Base-by-base conservation (phyloP, 2,888 invertebrate species). In the Stenolophus ochropezus region DNA sequence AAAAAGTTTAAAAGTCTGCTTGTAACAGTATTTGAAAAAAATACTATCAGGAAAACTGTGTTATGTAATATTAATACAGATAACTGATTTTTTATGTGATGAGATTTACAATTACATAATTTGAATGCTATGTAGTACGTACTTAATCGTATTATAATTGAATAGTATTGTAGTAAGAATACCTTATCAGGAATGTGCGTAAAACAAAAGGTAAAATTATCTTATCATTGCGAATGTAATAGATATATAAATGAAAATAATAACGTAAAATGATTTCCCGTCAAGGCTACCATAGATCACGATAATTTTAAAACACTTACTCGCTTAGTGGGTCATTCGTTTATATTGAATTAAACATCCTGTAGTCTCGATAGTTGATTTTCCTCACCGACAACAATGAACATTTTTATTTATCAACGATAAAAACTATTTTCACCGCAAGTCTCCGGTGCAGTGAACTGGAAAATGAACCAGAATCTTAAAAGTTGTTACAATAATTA, bases 351-450 rank as follows among this genome's bases (percentile, higher is more conserved):
- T 61, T 61, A 61, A 23, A 14, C 4, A 14, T 61, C 25, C 61
- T 20, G 25, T 2, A 21, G 21, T 56, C 8, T 0, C 2, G 11
- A 56, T 21, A 21, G 56, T 11, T 4, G 20, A 56, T 56, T 56
- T 56, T 58, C 58, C 58, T 20, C n/a, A 56, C 21, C 6, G n/a
- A 25, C 25, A 58, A 58, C 23, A 23, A 58, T 25, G 21, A 16
- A 58, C n/a, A 58, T 23, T 23, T 58, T 58, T 58, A 23, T 58
- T 58, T 23, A 23, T 1, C 11, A n/a, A n/a, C 21, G 8, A 58
- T 58, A 25, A 61, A 61, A 61, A 61, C 14, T 61, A 23, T 61
- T 61, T 58, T 61, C 25, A 61, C 61, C 61, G 61, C 61, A 61
- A 56, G 14, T 61, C 23, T 25, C 23, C 58, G 2, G 58, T 21